phyloP scores from a whole-genome alignment of 2,888 invertebrate genomes.

The Spisula solida region DNA sequence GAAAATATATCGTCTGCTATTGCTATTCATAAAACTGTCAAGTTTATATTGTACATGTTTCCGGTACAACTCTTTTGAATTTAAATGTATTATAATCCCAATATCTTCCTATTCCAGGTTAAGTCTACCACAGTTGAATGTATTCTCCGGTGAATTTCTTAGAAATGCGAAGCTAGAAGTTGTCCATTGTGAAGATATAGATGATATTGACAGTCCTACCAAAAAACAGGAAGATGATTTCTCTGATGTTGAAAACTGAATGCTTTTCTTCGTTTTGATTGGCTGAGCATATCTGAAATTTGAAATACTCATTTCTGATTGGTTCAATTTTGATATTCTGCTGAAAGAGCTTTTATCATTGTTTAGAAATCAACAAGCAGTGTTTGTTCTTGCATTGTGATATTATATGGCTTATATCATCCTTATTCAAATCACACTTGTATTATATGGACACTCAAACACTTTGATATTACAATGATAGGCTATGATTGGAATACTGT shows the following conservation, averaged over 20 bases:
- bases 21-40: neutral
- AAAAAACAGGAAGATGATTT: slow-evolving; percentile 69
- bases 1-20: neutral
- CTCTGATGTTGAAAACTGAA: slow-evolving; percentile 52
- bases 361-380: neutral
- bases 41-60: neutral
- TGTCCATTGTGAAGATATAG: slow-evolving; percentile 61
- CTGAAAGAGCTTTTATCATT: slow-evolving; percentile 21
- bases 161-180: slow-evolving; percentile 65
- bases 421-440: neutral
- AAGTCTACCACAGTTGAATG: slow-evolving; percentile 66
- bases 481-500: neutral
- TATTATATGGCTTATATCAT: neutral
- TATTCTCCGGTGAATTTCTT: slow-evolving; percentile 66
- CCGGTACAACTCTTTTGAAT: neutral
- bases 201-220: slow-evolving; percentile 70
- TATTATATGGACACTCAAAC: neutral
- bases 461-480: neutral
- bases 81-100: neutral
- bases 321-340: slow-evolving; percentile 21
- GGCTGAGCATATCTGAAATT: neutral
- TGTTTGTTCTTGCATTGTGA: slow-evolving; percentile 20
- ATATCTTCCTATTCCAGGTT: slow-evolving; percentile 46
- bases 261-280: neutral
- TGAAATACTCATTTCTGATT: slow-evolving; percentile 22